Percentiles rank a stretch among this genome's conserved stretches.
phyloP scores from a whole-genome alignment of 2,797 vertebrate species.

The Myotis myotis region DNA sequence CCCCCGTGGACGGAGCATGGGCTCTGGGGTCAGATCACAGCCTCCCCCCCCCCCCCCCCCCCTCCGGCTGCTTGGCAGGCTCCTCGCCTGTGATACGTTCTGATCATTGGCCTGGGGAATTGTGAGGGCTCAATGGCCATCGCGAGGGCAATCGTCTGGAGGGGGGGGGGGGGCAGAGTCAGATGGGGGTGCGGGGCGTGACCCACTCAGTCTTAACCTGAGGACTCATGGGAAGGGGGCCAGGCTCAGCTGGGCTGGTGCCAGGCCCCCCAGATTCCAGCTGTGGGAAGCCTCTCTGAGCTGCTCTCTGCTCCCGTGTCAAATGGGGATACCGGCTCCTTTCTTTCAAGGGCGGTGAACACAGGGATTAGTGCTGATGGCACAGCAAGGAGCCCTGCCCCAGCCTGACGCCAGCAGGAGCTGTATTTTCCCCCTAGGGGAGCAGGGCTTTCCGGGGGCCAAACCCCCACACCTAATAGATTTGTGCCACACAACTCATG shows the following conservation, averaged over 20 bases:
- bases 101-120: not conserved
- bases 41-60: too few relatives aligned
- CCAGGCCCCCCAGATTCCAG: fast-evolving
- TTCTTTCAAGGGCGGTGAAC: fast-evolving
- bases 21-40: not conserved
- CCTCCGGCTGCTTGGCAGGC: not conserved
- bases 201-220: not conserved
- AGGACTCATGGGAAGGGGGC: too few relatives aligned
- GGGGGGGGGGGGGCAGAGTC: not conserved
- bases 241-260: not conserved
- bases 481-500: not conserved
- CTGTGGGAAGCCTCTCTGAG: not conserved
- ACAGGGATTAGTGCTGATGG: fast-evolving
- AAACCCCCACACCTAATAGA: not conserved
- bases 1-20: fast-evolving
- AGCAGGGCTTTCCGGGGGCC: not conserved
- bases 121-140: fast-evolving
- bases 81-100: fast-evolving
- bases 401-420: not conserved
- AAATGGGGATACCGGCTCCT: not conserved
- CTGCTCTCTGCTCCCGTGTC: fast-evolving
- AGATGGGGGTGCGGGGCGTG: not conserved
- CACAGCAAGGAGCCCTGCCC: not conserved
- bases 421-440: not conserved
- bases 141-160: not conserved